Percentiles rank a stretch among this genome's conserved stretches.
Conservation (phyloP, 2,113 vertebrate genomes). For the Oenanthe oenanthe region DNA sequence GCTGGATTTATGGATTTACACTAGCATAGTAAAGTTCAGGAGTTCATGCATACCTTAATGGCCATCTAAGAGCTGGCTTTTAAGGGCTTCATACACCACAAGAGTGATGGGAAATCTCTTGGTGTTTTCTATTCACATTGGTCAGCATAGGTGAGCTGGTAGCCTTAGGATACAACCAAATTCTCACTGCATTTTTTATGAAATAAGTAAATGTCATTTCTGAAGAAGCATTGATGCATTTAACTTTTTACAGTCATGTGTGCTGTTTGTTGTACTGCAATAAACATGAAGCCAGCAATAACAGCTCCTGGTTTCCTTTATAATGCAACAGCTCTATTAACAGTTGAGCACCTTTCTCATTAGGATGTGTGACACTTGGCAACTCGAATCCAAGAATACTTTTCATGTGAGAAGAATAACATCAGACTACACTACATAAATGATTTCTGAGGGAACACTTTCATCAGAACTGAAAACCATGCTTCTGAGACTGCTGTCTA, state of each 20-base stretch:
- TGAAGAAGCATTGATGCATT: not conserved
- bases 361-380: not conserved
- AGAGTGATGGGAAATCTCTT: not conserved
- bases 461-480: not conserved
- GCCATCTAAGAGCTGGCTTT: not conserved
- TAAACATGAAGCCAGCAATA: not conserved
- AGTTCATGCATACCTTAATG: not conserved
- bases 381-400: not conserved
- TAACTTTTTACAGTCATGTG: not conserved
- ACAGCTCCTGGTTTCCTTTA: not conserved
- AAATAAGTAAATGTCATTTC: not conserved
- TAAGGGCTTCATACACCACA: not conserved
- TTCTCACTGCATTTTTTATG: not conserved
- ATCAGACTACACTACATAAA: not conserved
- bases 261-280: not conserved
- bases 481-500: not conserved
- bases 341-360: not conserved
- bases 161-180: not conserved
- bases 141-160: not conserved
- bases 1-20: not conserved
- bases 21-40: not conserved
- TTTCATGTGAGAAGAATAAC: conserved; percentile 1
- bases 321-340: not conserved
- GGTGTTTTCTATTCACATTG: not conserved
- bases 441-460: not conserved